A percentile compares a stretch with the other conserved stretches of the same genome.
phyloP scores from a whole-genome alignment of 2,888 invertebrate genomes.

The Melitaea athalia region DNA sequence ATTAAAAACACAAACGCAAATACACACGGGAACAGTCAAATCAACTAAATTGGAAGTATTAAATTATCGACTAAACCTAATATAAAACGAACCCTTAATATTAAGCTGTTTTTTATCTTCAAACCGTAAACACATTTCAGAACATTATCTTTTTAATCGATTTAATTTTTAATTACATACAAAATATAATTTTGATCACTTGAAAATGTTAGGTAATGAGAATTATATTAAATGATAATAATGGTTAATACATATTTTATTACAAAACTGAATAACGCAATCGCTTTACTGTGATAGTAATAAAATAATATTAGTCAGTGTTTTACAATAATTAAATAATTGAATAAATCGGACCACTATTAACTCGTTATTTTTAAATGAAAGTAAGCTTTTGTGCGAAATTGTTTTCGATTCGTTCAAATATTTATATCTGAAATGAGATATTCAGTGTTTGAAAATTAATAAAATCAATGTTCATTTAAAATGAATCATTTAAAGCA shows the following conservation, averaged over 20 bases:
- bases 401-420: too few species aligned
- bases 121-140: constrained; percentile 19
- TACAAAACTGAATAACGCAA: not conserved
- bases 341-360: not conserved
- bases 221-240: too few species aligned
- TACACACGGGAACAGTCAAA: constrained; percentile 48
- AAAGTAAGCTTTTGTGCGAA: too few species aligned
- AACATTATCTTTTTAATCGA: not conserved
- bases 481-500: constrained; percentile 1
- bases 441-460: constrained; percentile 6
- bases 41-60: constrained; percentile 48
- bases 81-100: constrained; percentile 33
- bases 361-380: not conserved
- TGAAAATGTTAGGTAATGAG: not conserved
- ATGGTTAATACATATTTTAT: not conserved
- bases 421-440: not conserved
- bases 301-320: constrained; percentile 4
- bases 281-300: constrained; percentile 3
- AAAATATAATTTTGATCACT: not conserved
- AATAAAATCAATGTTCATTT: not conserved
- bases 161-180: not conserved
- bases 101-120: constrained; percentile 8
- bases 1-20: constrained; percentile 53
- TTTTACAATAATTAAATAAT: constrained; percentile 7
- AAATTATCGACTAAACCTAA: constrained; percentile 35